phyloP scores from a whole-genome alignment of 2,888 invertebrate genomes.

The Lottia scabra region DNA sequence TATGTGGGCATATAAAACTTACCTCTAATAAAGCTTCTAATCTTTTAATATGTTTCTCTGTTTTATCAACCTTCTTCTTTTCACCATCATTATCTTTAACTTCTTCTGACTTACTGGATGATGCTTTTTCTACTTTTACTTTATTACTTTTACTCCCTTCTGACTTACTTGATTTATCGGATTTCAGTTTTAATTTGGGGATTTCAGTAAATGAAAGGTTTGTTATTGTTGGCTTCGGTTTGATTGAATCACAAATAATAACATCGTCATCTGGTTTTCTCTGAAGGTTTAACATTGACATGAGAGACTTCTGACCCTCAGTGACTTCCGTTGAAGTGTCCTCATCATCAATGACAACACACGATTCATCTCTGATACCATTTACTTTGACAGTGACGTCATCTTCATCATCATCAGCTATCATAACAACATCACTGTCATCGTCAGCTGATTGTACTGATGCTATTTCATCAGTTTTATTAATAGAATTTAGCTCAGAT shows the following conservation, averaged over 20 bases:
- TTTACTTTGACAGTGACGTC: background rate
- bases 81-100: constrained; percentile 19
- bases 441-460: too few relatives aligned
- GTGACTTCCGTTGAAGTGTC: background rate
- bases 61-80: constrained; percentile 12
- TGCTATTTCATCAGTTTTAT: too few relatives aligned
- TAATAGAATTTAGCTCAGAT: too few relatives aligned
- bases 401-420: background rate
- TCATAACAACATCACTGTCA: background rate
- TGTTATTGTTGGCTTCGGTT: background rate
- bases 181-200: background rate
- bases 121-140: background rate
- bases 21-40: constrained; percentile 56
- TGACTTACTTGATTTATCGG: background rate
- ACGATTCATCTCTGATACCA: background rate
- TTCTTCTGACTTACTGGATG: constrained; percentile 12
- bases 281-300: background rate
- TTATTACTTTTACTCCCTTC: constrained; percentile 5
- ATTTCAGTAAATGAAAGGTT: background rate
- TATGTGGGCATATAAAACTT: too few relatives aligned
- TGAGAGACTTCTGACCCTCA: background rate
- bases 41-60: constrained; percentile 45
- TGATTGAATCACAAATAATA: background rate
- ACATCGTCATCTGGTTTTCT: background rate
- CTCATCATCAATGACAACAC: constrained; percentile 9